A percentile compares a stretch with the other conserved stretches of the same genome.
phyloP scores from a whole-genome alignment of 2,113 vertebrate genomes.

The Accipiter cooperii region DNA sequence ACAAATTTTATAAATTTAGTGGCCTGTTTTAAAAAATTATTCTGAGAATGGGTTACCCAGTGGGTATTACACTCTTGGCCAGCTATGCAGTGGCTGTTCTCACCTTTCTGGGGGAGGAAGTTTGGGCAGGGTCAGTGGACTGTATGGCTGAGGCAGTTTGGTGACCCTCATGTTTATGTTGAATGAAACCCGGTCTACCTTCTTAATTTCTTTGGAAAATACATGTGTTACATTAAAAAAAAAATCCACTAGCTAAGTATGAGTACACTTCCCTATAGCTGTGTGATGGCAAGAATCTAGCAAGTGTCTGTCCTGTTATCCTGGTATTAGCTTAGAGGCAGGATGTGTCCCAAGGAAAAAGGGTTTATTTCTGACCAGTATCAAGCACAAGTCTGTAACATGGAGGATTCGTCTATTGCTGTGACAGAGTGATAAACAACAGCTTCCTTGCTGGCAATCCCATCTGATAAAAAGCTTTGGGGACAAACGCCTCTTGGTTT shows the following conservation, averaged over 20 bases:
- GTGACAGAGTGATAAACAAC: neutral
- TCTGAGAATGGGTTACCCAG: neutral
- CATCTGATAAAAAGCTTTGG: neutral
- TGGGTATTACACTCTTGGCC: neutral
- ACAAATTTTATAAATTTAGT: neutral
- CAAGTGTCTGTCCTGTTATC: neutral
- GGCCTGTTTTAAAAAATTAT: neutral
- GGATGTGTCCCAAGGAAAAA: neutral
- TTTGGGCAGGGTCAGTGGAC: neutral
- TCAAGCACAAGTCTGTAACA: no score
- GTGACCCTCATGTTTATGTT: neutral
- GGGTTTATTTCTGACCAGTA: neutral
- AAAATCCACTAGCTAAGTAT: neutral
- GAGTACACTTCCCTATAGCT: neutral
- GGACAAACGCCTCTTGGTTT: neutral
- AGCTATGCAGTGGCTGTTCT: neutral
- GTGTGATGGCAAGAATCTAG: neutral
- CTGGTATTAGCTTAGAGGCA: neutral
- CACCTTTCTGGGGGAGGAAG: neutral
- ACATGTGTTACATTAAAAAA: neutral
- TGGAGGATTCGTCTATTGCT: neutral
- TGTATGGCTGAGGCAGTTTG: neutral
- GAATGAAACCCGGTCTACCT: neutral
- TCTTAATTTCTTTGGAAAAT: neutral
- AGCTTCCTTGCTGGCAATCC: neutral